Conservation (phyloP, 2,797 vertebrate species). For the Falco peregrinus region DNA sequence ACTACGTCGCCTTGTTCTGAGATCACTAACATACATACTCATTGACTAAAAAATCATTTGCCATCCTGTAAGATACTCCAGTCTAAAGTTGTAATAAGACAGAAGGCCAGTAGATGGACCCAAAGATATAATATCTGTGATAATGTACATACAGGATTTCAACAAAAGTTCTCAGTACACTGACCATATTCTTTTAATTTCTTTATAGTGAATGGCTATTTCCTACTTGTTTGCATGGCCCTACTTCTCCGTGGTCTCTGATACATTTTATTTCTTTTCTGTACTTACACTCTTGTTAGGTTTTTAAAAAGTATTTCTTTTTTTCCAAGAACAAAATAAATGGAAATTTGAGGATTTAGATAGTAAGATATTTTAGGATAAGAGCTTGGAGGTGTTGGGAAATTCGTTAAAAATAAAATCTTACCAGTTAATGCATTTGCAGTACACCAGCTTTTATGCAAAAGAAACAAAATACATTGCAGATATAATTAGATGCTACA, state of each 20-base stretch:
- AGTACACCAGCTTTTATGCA: background rate
- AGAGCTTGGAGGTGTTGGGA: background rate
- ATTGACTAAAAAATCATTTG: background rate
- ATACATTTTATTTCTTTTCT: background rate
- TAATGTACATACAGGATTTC: background rate
- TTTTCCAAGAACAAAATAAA: background rate
- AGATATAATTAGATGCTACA: background rate
- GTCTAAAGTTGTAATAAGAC: background rate
- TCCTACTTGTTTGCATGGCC: background rate
- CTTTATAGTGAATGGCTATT: background rate
- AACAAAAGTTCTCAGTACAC: background rate
- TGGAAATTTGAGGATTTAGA: background rate
- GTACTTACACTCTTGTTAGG: background rate
- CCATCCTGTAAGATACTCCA: background rate
- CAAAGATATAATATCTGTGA: background rate
- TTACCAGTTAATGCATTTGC: background rate
- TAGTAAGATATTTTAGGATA: background rate
- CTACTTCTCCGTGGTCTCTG: background rate
- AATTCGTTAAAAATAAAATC: background rate
- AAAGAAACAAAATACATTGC: background rate
- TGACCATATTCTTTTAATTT: background rate
- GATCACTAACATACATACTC: background rate
- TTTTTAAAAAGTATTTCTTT: background rate
- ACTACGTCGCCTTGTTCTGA: background rate
- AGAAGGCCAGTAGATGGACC: background rate